These are phyloP conservation scores for Archegozetes longisetosus DNA, from an alignment of 1,140 invertebrate genomes.

Conservation along the genomic window DNA sequence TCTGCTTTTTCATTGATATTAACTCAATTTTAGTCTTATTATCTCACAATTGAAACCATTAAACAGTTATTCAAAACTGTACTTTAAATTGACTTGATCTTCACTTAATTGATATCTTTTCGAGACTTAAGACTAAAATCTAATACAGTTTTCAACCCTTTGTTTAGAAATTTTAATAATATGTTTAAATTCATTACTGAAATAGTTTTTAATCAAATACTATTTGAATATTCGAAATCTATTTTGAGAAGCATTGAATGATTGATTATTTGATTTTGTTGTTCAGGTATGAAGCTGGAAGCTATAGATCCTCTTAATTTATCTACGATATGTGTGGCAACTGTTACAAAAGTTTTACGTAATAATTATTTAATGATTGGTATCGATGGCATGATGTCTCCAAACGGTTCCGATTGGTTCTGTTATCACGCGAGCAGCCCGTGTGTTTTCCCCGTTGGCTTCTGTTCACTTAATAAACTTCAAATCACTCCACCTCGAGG, in stretches of 20 bases:
- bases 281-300: slow-evolving; percentile 84
- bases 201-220: no score
- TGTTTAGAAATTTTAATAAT: no score
- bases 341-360: slow-evolving; percentile 77
- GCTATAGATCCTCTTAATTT: slow-evolving; percentile 90
- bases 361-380: slow-evolving; percentile 90
- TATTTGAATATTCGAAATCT: no score
- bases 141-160: no score
- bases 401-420: slow-evolving; percentile 79
- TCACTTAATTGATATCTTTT: no score
- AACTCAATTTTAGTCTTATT: no score
- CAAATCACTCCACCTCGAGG: slow-evolving; percentile 70
- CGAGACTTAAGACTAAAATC: no score
- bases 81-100: no score
- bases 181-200: no score
- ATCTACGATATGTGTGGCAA: slow-evolving; percentile 83
- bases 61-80: no score
- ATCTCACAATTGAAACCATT: no score
- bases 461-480: slow-evolving; percentile 66
- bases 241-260: neutral
- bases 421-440: slow-evolving; percentile 86
- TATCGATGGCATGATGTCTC: slow-evolving; percentile 72
- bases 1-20: no score
- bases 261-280: neutral
- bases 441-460: slow-evolving; percentile 83